A percentile compares a stretch with the other conserved stretches of the same genome.
phyloP scores from a whole-genome alignment of 2,797 vertebrate species.

The Phrynocephalus guinanensis region DNA sequence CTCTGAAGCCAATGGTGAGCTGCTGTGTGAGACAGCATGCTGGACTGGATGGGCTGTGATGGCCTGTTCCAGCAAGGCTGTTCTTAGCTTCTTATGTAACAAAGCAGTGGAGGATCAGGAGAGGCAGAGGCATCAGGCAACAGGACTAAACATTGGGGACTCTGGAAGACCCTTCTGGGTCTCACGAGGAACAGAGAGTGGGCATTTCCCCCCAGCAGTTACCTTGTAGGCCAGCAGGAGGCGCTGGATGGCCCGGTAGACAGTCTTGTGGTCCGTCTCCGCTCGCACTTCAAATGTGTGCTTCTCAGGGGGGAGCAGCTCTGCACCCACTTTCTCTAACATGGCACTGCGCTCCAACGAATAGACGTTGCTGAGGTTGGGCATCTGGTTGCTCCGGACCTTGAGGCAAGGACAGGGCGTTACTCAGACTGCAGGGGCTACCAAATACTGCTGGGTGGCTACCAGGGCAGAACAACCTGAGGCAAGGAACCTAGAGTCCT shows the following conservation, averaged over 20 bases:
- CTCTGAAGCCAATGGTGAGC: too few species aligned
- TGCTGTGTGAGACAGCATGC: too few species aligned
- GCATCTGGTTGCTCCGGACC: conserved; percentile 99
- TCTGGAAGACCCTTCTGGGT: background rate
- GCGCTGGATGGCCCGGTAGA: conserved; percentile 90
- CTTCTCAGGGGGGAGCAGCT: conserved; percentile 93
- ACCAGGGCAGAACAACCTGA: background rate
- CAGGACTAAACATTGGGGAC: too few species aligned
- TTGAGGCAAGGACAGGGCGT: conserved; percentile 37
- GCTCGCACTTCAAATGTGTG: conserved; percentile 93
- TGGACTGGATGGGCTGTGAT: too few species aligned
- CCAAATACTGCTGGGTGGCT: background rate
- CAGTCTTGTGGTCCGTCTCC: conserved; percentile 88
- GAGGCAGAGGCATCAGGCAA: background rate
- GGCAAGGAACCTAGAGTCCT: background rate
- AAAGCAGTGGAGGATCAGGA: too few species aligned
- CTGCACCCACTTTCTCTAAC: conserved; percentile 86
- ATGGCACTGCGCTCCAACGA: conserved; percentile 81
- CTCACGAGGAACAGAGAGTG: background rate
- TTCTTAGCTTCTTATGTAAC: too few species aligned
- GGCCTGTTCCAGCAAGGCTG: too few species aligned
- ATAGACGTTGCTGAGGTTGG: conserved; percentile 88
- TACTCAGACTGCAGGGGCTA: background rate
- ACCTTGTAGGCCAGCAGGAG: conserved; percentile 95
- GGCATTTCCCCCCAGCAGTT: background rate